Evolutionary conservation across 2,888 invertebrate genomes (phyloP).

Genomic region (Acanthosepion esculentum): DNA sequence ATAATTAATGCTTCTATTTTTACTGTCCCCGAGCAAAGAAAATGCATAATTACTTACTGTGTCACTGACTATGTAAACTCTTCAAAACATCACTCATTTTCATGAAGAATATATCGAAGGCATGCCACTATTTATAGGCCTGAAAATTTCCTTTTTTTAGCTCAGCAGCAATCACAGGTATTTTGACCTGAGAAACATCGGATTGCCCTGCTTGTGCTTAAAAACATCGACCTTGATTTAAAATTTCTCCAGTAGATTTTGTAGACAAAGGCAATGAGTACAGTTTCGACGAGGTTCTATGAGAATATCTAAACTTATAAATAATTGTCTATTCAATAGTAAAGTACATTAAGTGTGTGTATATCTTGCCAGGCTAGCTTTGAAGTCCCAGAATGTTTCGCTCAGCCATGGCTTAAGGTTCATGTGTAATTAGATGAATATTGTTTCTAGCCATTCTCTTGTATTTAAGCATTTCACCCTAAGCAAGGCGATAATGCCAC

Average conservation of each 20-base stretch:
- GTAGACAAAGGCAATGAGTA: not conserved
- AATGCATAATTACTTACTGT: not conserved
- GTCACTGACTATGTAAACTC: not conserved
- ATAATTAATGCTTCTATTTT: too few relatives aligned
- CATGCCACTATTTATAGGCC: not conserved
- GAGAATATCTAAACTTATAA: conserved; percentile 11
- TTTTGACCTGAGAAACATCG: not conserved
- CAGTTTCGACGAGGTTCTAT: not conserved
- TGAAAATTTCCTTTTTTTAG: not conserved
- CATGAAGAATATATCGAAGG: not conserved
- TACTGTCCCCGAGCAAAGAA: not conserved
- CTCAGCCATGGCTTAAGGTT: too few relatives aligned
- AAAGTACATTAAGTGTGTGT: not conserved
- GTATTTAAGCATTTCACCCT: too few relatives aligned
- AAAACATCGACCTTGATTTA: not conserved
- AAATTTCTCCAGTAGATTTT: not conserved
- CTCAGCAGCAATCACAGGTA: not conserved
- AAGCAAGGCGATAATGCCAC: too few relatives aligned
- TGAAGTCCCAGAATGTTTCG: not conserved
- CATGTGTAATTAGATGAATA: too few relatives aligned
- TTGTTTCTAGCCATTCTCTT: too few relatives aligned
- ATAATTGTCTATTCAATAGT: not conserved
- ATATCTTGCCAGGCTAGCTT: conserved; percentile 16
- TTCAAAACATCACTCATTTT: not conserved
- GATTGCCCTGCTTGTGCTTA: not conserved